A percentile compares a stretch with the other conserved stretches of the same genome.
These are phyloP conservation scores for Argopecten irradians DNA, from an alignment of 1,140 invertebrate genomes.

Conservation along the genomic window DNA sequence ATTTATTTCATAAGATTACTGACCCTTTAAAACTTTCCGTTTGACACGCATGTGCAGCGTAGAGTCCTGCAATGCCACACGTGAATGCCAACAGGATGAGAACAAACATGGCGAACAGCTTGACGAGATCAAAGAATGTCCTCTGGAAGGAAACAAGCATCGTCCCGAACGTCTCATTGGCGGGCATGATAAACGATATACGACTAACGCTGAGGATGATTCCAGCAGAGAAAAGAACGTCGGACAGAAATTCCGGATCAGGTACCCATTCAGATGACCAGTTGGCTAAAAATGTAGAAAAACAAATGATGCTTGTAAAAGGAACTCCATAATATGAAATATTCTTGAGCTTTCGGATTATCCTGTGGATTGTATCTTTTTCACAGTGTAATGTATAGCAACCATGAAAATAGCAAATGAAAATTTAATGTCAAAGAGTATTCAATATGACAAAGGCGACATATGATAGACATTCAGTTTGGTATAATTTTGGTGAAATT, in stretches of 20 bases:
- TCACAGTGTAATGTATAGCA: no score
- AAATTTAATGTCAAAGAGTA: no score
- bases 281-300: slow-evolving; percentile 53
- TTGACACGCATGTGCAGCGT: slow-evolving; percentile 59
- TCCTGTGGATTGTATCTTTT: no score
- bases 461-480: no score
- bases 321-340: no score
- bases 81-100: slow-evolving; percentile 65
- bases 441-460: no score
- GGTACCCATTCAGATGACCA: slow-evolving; percentile 63
- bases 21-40: slow-evolving; percentile 57
- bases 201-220: slow-evolving; percentile 62
- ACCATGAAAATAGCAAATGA: no score
- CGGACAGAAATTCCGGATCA: slow-evolving; percentile 64
- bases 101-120: slow-evolving; percentile 63
- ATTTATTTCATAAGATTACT: neutral
- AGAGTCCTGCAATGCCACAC: slow-evolving; percentile 62
- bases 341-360: no score
- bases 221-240: slow-evolving; percentile 63
- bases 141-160: slow-evolving; percentile 66
- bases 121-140: slow-evolving; percentile 59
- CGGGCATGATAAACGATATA: slow-evolving; percentile 69
- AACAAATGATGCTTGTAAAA: no score
- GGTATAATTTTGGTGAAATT: no score
- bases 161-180: slow-evolving; percentile 67